phyloP scores from a whole-genome alignment of 2,797 vertebrate species.

The Alectoris magna region DNA sequence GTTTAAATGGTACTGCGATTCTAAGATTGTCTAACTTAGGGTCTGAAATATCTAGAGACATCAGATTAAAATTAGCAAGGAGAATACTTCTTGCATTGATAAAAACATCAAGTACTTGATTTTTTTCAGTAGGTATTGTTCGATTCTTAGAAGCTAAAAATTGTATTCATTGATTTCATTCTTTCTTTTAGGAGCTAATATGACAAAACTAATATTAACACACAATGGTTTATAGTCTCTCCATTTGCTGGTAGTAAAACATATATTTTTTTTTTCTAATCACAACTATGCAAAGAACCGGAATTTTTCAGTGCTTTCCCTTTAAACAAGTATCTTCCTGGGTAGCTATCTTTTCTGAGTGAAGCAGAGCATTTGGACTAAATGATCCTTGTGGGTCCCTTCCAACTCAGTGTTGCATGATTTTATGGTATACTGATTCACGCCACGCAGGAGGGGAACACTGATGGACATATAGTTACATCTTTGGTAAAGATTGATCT shows the following conservation, averaged over 20 bases:
- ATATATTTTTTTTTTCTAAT: not conserved
- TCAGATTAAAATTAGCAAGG: not conserved
- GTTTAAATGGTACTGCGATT: not conserved
- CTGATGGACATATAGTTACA: not conserved
- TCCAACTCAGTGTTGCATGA: not conserved
- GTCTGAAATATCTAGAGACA: not conserved
- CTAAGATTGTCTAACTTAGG: not conserved
- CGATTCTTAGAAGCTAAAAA: not conserved
- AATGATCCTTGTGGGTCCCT: not conserved
- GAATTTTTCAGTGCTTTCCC: not conserved
- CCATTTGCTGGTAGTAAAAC: not conserved
- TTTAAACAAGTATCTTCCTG: not conserved
- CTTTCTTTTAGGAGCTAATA: not conserved
- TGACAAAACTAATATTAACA: not conserved
- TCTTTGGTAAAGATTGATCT: not conserved
- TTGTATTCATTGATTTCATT: not conserved
- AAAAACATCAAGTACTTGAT: not conserved
- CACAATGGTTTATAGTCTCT: not conserved
- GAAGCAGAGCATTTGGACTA: not conserved
- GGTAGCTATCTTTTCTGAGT: not conserved
- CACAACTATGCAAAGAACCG: fast-evolving
- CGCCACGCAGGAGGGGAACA: not conserved
- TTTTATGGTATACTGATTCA: not conserved
- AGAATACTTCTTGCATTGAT: not conserved
- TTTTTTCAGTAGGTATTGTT: not conserved